Percentiles rank a stretch among this genome's conserved stretches.
These are phyloP conservation scores for Drosophila ustulata DNA, from an alignment of 2,888 invertebrate species.

Conservation along the genomic window DNA sequence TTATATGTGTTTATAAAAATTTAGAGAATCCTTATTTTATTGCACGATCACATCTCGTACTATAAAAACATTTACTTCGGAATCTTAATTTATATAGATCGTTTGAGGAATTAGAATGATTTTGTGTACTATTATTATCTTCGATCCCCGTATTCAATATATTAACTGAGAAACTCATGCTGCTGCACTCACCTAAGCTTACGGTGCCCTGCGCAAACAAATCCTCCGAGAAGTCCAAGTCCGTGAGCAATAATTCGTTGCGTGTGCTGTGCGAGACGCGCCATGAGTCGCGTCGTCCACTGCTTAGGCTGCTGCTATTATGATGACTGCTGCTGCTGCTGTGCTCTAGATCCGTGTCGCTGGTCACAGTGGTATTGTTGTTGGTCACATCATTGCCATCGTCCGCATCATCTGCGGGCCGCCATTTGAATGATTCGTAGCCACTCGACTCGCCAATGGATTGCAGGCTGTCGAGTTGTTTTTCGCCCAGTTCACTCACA, in stretches of 20 bases:
- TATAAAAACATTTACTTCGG: no score
- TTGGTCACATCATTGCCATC: constrained; percentile 56
- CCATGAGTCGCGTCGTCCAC: constrained; percentile 77
- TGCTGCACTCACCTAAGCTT: constrained; percentile 81
- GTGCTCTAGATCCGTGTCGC: constrained; percentile 76
- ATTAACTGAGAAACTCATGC: no score
- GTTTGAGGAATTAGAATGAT: no score
- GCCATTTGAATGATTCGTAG: constrained; percentile 90
- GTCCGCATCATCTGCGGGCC: constrained; percentile 86
- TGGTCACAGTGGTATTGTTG: constrained; percentile 36
- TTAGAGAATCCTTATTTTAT: no score
- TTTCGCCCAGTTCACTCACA: constrained; percentile 74
- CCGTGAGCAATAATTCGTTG: constrained; percentile 81
- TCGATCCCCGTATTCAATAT: no score
- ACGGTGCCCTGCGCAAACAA: constrained; percentile 85
- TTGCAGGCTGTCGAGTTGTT: constrained; percentile 87
- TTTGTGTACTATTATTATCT: no score
- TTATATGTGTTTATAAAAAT: no score
- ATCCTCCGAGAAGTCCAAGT: constrained; percentile 85
- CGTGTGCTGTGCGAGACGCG: constrained; percentile 80
- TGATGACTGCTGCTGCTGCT: constrained; percentile 45
- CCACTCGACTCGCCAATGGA: constrained; percentile 91
- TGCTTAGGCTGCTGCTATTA: constrained; percentile 50
- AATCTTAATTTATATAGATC: no score
- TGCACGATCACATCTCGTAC: no score